Conservation (phyloP, 2,797 vertebrate genomes). For the Poeciliopsis infans region DNA sequence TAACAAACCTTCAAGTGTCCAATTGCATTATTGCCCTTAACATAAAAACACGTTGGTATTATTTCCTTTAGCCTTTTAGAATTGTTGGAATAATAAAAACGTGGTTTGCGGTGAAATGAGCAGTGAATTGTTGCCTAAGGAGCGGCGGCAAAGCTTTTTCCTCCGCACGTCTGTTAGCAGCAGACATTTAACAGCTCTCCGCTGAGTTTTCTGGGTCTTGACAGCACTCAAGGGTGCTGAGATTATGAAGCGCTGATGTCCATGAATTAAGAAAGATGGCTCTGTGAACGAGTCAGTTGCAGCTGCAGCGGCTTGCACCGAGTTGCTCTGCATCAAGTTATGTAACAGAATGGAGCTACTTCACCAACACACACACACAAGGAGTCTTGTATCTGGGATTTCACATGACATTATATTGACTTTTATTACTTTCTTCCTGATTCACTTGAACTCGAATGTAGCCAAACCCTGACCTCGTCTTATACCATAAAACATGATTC, state of each 20-base stretch:
- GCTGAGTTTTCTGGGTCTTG: slow-evolving; percentile 11
- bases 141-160: slow-evolving; percentile 6
- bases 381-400: neutral
- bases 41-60: neutral
- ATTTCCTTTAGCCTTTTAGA: neutral
- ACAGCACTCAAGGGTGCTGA: slow-evolving; percentile 35
- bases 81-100: neutral
- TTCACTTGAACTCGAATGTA: neutral
- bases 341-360: slow-evolving; percentile 50
- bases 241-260: slow-evolving; percentile 41
- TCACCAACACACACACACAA: neutral
- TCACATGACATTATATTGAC: neutral
- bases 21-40: neutral
- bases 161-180: slow-evolving; percentile 23
- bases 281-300: slow-evolving; percentile 29
- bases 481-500: neutral
- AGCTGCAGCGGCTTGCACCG: slow-evolving; percentile 47
- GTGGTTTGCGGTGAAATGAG: neutral
- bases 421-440: neutral
- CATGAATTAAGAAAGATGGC: slow-evolving; percentile 23
- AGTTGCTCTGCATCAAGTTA: slow-evolving; percentile 47
- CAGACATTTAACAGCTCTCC: slow-evolving; percentile 6
- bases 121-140: neutral
- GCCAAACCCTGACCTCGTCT: neutral
- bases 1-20: neutral